Evolutionary conservation across 2,797 vertebrate species (phyloP).

Genomic region (Pangasius sanitwongsei): DNA sequence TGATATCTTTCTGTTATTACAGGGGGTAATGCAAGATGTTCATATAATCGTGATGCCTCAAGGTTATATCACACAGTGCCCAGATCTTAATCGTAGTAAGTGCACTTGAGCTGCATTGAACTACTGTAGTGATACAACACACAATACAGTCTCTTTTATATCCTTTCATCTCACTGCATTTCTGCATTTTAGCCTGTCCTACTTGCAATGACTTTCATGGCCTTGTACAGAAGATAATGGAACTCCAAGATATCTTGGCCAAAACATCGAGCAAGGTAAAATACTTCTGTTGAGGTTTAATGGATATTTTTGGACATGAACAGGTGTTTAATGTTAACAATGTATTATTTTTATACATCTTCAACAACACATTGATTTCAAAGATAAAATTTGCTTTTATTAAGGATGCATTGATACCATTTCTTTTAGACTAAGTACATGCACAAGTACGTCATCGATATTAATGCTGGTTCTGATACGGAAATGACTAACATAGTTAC

Average conservation of each 20-base stretch:
- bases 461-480: neutral
- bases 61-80: constrained; percentile 96
- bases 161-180: constrained; percentile 17
- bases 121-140: constrained; percentile 5
- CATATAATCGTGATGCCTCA: constrained; percentile 96
- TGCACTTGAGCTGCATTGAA: constrained; percentile 53
- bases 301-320: neutral
- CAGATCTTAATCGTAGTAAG: constrained; percentile 99
- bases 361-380: neutral
- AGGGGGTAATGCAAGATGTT: constrained; percentile 98
- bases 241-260: constrained; percentile 94
- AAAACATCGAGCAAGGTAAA: constrained; percentile 98
- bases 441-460: neutral
- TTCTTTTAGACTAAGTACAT: neutral
- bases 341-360: neutral
- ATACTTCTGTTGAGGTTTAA: neutral
- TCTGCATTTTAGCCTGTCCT: constrained; percentile 85
- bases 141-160: neutral
- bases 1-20: constrained; percentile 44
- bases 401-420: neutral
- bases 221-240: constrained; percentile 99
- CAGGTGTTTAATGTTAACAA: neutral
- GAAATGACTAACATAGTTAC: neutral
- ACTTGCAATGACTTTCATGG: constrained; percentile 98
- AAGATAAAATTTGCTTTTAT: neutral